Conservation (phyloP, 2,797 vertebrate genomes). For the Danio tinwini region DNA sequence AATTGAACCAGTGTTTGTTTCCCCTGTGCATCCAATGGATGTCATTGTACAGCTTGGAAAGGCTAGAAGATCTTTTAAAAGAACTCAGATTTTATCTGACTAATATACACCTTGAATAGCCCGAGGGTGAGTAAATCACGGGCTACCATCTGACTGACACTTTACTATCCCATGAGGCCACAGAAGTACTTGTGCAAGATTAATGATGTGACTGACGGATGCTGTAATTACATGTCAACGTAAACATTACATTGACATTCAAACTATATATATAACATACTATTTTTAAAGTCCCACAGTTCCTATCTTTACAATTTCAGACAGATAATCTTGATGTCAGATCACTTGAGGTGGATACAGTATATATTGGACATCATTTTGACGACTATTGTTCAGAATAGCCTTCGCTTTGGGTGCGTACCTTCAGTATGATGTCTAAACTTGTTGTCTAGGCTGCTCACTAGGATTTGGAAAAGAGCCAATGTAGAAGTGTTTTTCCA, state of each 20-base stretch:
- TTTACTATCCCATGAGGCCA: no score
- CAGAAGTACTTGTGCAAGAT: no score
- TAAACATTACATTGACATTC: background rate
- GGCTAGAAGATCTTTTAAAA: no score
- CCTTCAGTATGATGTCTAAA: constrained; percentile 15
- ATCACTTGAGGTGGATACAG: background rate
- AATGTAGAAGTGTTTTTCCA: constrained; percentile 15
- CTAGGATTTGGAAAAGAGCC: constrained; percentile 4
- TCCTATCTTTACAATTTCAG: background rate
- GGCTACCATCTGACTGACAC: no score
- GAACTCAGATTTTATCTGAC: no score
- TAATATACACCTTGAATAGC: no score
- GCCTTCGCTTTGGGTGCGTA: background rate
- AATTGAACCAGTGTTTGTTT: no score
- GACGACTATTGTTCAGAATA: background rate
- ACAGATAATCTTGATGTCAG: background rate
- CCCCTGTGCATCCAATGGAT: no score
- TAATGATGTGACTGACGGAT: no score
- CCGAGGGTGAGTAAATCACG: no score
- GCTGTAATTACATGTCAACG: no score
- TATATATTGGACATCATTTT: background rate
- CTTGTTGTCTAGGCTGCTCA: background rate
- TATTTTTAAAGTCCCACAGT: background rate
- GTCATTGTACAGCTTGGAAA: no score
- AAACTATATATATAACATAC: background rate